Evolutionary conservation across 2,888 invertebrate genomes (phyloP).

Genomic region (Drosophila formosana): DNA sequence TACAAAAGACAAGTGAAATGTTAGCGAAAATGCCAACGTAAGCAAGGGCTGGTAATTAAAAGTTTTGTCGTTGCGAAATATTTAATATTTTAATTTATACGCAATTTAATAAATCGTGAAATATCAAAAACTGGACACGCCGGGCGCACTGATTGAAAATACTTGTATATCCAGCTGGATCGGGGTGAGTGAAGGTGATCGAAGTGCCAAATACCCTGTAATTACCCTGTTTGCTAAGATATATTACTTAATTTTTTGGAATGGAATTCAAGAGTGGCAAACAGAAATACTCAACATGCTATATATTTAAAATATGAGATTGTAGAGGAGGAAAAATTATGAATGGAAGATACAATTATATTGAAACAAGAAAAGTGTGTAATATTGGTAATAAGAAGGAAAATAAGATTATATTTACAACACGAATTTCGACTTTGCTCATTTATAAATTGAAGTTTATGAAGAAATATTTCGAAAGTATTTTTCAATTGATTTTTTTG

Average conservation of each 20-base stretch:
- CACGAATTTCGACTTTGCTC: no score
- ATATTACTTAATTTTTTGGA: no score
- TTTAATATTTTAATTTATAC: slow-evolving; percentile 83
- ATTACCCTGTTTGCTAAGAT: background rate
- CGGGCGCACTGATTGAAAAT: slow-evolving; percentile 71
- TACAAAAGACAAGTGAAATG: slow-evolving; percentile 3
- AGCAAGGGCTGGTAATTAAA: slow-evolving; percentile 71
- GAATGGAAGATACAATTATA: no score
- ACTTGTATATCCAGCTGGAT: slow-evolving; percentile 15
- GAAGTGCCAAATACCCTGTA: slow-evolving; percentile 14
- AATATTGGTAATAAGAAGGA: no score
- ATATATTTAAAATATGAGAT: no score
- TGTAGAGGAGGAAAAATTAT: no score
- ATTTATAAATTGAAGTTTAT: no score
- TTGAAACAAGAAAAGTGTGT: no score
- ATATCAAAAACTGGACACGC: slow-evolving; percentile 51
- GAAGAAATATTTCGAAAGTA: background rate
- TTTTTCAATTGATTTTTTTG: background rate
- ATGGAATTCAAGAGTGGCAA: no score
- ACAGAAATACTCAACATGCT: no score
- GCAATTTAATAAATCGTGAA: slow-evolving; percentile 81
- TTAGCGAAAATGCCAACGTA: slow-evolving; percentile 50
- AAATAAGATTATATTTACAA: no score
- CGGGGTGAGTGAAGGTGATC: background rate
- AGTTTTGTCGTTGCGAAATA: slow-evolving; percentile 71